These are phyloP conservation scores for Phrynocephalus versicolor DNA, from an alignment of 2,113 vertebrate species.

Conservation along the genomic window DNA sequence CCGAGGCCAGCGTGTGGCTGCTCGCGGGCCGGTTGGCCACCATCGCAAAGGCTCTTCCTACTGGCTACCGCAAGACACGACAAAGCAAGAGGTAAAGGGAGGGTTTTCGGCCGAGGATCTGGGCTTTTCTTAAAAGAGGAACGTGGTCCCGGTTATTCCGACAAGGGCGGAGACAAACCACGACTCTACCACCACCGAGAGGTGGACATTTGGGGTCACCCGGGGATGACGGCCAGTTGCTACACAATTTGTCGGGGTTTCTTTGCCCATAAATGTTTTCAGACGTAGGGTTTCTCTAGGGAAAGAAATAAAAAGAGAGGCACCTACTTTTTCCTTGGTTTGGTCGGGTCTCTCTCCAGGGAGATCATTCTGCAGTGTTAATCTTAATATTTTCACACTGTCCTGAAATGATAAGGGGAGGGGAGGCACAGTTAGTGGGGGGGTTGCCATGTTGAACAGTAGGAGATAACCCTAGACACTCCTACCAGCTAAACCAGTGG, in stretches of 20 bases:
- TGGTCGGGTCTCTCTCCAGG: slow-evolving; percentile 64
- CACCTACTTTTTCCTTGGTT: slow-evolving; percentile 79
- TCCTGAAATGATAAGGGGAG: slow-evolving; percentile 69
- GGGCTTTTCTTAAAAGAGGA: background rate
- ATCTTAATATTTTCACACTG: slow-evolving; percentile 78
- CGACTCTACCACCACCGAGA: background rate
- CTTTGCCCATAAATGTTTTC: background rate
- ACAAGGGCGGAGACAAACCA: background rate
- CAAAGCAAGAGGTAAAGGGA: background rate
- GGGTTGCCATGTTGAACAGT: too few species aligned
- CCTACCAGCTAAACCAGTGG: too few species aligned
- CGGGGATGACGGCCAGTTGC: background rate
- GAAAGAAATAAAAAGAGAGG: background rate
- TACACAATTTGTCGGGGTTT: too few species aligned
- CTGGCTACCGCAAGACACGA: slow-evolving; percentile 70
- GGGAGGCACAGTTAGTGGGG: too few species aligned
- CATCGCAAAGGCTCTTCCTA: slow-evolving; percentile 85
- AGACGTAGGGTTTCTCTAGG: rapidly evolving
- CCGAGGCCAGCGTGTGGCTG: slow-evolving; percentile 72
- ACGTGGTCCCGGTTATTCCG: background rate
- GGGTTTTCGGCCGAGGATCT: too few species aligned
- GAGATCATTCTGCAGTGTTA: slow-evolving; percentile 83
- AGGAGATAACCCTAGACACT: too few species aligned
- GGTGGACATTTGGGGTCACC: background rate
- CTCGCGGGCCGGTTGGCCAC: slow-evolving; percentile 77